These are phyloP conservation scores for Callospermophilus lateralis DNA, from an alignment of 2,113 vertebrate genomes.

Conservation along the genomic window DNA sequence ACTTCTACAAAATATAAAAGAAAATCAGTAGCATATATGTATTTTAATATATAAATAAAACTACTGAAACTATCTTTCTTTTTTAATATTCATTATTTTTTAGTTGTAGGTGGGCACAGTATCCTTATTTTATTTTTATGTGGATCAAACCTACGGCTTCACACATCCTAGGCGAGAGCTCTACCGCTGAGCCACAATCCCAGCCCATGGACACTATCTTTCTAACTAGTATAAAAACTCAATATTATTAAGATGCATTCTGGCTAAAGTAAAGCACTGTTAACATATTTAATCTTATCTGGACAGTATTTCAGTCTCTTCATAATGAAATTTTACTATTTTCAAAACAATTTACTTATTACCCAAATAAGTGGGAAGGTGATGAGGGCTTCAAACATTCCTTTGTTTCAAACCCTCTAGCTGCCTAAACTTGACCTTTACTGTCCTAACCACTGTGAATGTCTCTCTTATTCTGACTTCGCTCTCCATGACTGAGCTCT, in stretches of 20 bases:
- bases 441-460: not conserved
- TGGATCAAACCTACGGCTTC: too few species aligned
- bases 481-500: not conserved
- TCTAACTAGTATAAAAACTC: slow-evolving; percentile 32
- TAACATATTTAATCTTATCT: not conserved
- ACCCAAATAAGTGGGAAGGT: slow-evolving; percentile 9
- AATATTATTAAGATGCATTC: not conserved
- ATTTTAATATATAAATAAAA: slow-evolving; percentile 21
- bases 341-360: slow-evolving; percentile 65
- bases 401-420: not conserved
- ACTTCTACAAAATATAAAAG: not conserved
- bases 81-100: too few species aligned
- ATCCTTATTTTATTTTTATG: too few species aligned
- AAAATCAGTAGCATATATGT: not conserved
- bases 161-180: too few species aligned
- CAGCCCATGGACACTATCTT: not conserved
- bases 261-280: not conserved
- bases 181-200: too few species aligned
- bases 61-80: not conserved
- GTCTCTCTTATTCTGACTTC: not conserved
- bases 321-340: not conserved
- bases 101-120: too few species aligned
- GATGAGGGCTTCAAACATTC: slow-evolving; percentile 11
- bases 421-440: not conserved
- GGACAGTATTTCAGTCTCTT: not conserved